Evolutionary conservation across 2,797 vertebrate genomes (phyloP).

Genomic region (Pogoniulus pusillus): DNA sequence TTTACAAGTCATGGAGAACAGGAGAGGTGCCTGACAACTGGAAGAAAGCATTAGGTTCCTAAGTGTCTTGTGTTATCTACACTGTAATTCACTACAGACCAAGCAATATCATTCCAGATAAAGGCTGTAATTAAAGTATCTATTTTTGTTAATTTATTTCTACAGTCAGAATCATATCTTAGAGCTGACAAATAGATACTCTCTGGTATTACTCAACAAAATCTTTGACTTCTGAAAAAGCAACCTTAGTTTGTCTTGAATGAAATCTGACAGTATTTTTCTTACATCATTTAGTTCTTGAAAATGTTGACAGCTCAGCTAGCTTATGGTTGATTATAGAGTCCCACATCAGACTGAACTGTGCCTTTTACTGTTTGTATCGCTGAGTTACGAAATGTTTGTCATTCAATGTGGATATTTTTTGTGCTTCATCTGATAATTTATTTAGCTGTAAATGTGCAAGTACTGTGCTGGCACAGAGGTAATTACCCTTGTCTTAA

Average conservation of each 20-base stretch:
- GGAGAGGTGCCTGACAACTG: too few species aligned
- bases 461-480: neutral
- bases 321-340: neutral
- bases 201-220: neutral
- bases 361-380: neutral
- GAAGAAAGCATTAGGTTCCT: neutral
- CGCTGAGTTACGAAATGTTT: neutral
- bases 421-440: neutral
- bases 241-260: neutral
- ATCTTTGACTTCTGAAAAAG: neutral
- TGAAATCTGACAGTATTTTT: neutral
- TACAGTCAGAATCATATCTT: neutral
- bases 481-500: neutral
- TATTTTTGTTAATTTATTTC: neutral
- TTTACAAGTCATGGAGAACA: too few species aligned
- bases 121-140: neutral
- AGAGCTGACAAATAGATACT: neutral
- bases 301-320: conserved; percentile 7
- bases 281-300: neutral
- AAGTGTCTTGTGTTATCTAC: neutral
- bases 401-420: neutral
- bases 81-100: neutral
- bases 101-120: neutral
- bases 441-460: neutral
- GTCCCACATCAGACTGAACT: neutral